Percentiles rank a stretch among this genome's conserved stretches.
phyloP scores from a whole-genome alignment of 1,140 invertebrate genomes.

The Paralvinella palmiformis region DNA sequence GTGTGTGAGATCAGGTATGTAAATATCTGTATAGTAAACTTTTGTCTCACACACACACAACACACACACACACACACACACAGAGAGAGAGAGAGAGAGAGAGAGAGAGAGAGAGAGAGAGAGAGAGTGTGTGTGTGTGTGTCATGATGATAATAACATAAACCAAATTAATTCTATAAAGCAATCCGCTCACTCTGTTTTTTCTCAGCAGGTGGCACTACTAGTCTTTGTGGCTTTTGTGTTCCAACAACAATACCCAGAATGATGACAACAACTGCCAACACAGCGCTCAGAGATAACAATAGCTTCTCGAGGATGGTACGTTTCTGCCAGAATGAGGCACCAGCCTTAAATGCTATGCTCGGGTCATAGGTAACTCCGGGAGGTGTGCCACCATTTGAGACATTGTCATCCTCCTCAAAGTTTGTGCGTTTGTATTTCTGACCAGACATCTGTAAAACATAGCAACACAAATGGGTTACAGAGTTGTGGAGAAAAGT shows the following conservation, averaged over 20 bases:
- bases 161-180: too few species aligned
- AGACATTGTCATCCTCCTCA: constrained; percentile 52
- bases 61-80: constrained; percentile 20
- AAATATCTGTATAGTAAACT: too few species aligned
- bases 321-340: constrained; percentile 13
- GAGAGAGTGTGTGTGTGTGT: too few species aligned
- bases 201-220: background rate
- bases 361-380: constrained; percentile 23
- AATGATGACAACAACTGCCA: constrained; percentile 35
- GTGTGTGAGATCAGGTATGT: too few species aligned
- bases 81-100: constrained; percentile 16
- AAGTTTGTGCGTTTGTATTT: constrained; percentile 53
- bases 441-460: constrained; percentile 50
- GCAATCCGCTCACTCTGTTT: constrained; percentile 6
- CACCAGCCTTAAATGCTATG: constrained; percentile 32
- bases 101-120: constrained; percentile 21
- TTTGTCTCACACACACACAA: too few species aligned
- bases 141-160: too few species aligned
- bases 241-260: constrained; percentile 49
- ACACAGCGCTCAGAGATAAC: constrained; percentile 24
- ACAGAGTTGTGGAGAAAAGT: too few species aligned
- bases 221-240: background rate
- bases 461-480: too few species aligned
- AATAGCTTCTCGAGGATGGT: constrained; percentile 33
- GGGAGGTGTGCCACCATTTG: constrained; percentile 34